Base-by-base conservation (phyloP, 2,113 vertebrate species). In the Aplodontia rufa region DNA sequence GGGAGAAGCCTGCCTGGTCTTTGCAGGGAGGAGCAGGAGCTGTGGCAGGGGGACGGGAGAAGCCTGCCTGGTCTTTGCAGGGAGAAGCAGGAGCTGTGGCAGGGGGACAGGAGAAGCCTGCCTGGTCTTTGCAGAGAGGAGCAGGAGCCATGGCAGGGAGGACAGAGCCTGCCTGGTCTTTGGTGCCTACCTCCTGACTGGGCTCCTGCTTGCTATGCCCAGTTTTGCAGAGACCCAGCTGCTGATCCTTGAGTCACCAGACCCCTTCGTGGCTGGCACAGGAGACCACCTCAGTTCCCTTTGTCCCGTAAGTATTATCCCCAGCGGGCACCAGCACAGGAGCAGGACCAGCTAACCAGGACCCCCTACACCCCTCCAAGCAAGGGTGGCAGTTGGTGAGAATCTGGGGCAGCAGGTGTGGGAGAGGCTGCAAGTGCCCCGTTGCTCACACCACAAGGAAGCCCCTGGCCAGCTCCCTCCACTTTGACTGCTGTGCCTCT, bases 241-340 rank as follows among this genome's bases (percentile, higher is more conserved):
- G 53, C 87, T 80, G 79, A 76, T n/a, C 53, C 87, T n/a, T 12
- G 47, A 71, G 90, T 20, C 51, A 51, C 22, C 32, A 32, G 28
- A 66, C 28, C 19, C 35, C 35, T 32, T 47, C 0, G 1, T 26
- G 51, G 53, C 55, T 32, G 60, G 42, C 40, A 40, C 0, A 4
- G 9, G 78, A n/a, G 51, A 26, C 55, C 26, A 42, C 42, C 7
- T 85, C n/a, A 13, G 87, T 24, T 53, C 20, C 62, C 62, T 8
- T 11, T 20, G 49, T 37, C 49, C 12, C n/a, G 24, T 5, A 7
- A 4, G 30, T 40, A 71, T n/a, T 12, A 19, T 62, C 22, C 19
- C 45, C 0, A 0, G 17, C 17, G 24, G 42, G 28, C 3, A 68
- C 60, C 40, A n/a, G 72, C 42, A 45, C 3, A 40, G 60, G 69